phyloP scores from a whole-genome alignment of 1,140 invertebrate species.

The Camponotus pennsylvanicus region DNA sequence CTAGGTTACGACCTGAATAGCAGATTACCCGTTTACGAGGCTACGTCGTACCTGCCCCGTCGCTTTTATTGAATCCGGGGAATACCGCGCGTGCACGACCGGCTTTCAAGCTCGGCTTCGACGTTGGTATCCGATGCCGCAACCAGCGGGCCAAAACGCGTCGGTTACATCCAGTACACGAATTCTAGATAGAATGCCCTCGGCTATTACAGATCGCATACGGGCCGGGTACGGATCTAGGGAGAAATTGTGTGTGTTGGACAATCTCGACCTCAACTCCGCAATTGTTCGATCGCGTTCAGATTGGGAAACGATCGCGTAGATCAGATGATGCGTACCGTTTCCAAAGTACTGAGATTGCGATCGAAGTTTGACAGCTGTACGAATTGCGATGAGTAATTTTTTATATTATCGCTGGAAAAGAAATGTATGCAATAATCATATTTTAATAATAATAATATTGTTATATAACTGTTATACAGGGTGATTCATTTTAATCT shows the following conservation, averaged over 20 bases:
- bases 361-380: background rate
- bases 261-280: background rate
- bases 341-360: background rate
- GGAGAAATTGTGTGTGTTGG: background rate
- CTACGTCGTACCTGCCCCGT: constrained; percentile 57
- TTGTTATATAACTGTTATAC: too few species aligned
- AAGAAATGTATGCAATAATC: background rate
- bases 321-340: background rate
- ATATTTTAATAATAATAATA: background rate
- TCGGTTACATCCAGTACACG: constrained; percentile 1
- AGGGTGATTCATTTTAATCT: too few species aligned
- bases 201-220: constrained; percentile 8
- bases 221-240: too few species aligned
- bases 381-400: background rate
- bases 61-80: constrained; percentile 74
- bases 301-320: background rate
- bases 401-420: background rate
- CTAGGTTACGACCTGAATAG: constrained; percentile 81
- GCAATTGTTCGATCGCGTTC: background rate
- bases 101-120: constrained; percentile 40
- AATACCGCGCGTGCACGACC: constrained; percentile 61
- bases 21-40: constrained; percentile 80
- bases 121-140: constrained; percentile 30
- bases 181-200: constrained; percentile 41
- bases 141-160: background rate